phyloP scores from a whole-genome alignment of 2,797 vertebrate genomes.

The Lithobates sylvaticus region DNA sequence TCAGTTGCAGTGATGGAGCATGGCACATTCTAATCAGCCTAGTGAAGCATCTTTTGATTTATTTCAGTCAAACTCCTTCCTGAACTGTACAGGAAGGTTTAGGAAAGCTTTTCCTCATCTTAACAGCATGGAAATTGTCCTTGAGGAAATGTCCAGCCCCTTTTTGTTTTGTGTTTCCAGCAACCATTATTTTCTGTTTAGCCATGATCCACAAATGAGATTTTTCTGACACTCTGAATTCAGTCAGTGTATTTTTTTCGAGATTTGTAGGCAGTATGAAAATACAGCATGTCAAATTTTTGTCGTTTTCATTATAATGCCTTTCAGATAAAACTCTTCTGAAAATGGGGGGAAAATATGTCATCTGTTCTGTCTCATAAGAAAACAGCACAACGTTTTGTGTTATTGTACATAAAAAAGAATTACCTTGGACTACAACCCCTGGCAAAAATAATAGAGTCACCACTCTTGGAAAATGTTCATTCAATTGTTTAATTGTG shows the following conservation, averaged over 20 bases:
- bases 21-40: slow-evolving; percentile 51
- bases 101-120: slow-evolving; percentile 18
- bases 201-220: slow-evolving; percentile 43
- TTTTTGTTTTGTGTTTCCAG: slow-evolving; percentile 42
- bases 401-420: too few relatives aligned
- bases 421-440: too few relatives aligned
- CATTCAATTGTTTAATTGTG: too few relatives aligned
- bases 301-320: slow-evolving; percentile 50
- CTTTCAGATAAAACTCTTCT: slow-evolving; percentile 37
- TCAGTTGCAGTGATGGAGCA: slow-evolving; percentile 32
- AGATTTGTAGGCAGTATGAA: slow-evolving; percentile 43
- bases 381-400: slow-evolving; percentile 2
- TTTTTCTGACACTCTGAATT: slow-evolving; percentile 49
- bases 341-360: slow-evolving; percentile 13
- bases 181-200: slow-evolving; percentile 48
- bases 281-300: slow-evolving; percentile 52
- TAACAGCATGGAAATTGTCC: slow-evolving; percentile 45
- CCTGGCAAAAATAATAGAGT: too few relatives aligned
- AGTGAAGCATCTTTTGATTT: slow-evolving; percentile 50
- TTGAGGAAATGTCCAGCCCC: slow-evolving; percentile 28
- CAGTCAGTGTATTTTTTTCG: slow-evolving; percentile 3
- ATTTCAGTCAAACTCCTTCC: slow-evolving; percentile 38
- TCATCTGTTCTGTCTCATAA: slow-evolving; percentile 8
- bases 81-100: slow-evolving; percentile 45
- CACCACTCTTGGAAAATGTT: too few relatives aligned